Percentiles rank a stretch among this genome's conserved stretches.
These are phyloP conservation scores for Antedon mediterranea DNA, from an alignment of 53 echinoderm and acorn worm genomes.

Conservation along the genomic window DNA sequence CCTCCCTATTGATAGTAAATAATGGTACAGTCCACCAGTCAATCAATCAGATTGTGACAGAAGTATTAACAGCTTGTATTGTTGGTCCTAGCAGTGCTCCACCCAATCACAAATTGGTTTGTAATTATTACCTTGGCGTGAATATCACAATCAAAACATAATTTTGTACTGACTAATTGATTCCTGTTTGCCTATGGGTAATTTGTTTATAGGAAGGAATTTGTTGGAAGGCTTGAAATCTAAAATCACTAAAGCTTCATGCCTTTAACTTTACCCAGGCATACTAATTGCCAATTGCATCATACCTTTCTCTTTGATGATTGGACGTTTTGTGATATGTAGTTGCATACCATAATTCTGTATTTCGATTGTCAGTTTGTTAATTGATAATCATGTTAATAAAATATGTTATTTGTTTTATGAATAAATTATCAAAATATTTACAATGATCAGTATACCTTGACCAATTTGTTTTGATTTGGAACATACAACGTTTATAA, in stretches of 20 bases:
- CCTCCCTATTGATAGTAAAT: neutral
- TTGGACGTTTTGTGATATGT: neutral
- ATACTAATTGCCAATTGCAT: neutral
- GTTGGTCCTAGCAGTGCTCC: conserved; percentile 24
- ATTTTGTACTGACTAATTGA: conserved; percentile 46
- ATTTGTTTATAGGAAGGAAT: conserved; percentile 26
- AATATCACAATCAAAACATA: conserved; percentile 57
- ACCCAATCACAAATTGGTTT: conserved; percentile 30
- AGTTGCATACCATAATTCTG: neutral
- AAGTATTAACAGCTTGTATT: conserved; percentile 30
- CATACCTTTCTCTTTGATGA: neutral
- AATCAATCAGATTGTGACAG: conserved; percentile 27
- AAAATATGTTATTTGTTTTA: too few relatives aligned
- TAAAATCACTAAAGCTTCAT: neutral
- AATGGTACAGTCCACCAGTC: conserved; percentile 35
- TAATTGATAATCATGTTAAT: too few relatives aligned
- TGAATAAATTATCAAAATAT: too few relatives aligned
- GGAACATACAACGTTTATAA: too few relatives aligned
- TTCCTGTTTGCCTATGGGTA: conserved; percentile 31
- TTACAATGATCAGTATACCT: too few relatives aligned
- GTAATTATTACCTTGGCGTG: conserved; percentile 49
- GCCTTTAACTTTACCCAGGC: neutral
- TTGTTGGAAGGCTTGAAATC: neutral
- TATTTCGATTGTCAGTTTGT: neutral
- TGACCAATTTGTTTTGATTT: too few relatives aligned